Percentiles rank a stretch among this genome's conserved stretches.
phyloP scores from a whole-genome alignment of 1,140 invertebrate genomes.

The silkworm (Bombyx mori) region ASM3026992v2 NC_085116.1:11362001-11362500 shows the following conservation, averaged over 20 bases:
- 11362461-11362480: constrained; percentile 64
- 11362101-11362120: no score
- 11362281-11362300: neutral
- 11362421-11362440: constrained; percentile 64
- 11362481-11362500: constrained; percentile 44
- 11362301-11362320: constrained; percentile 7
- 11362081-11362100: no score
- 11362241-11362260: neutral
- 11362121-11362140: no score
- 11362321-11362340: constrained; percentile 12
- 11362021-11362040: no score
- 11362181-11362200: neutral
- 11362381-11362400: constrained; percentile 52
- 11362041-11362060: no score
- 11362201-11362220: neutral
- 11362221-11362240: neutral
- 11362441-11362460: constrained; percentile 59
- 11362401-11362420: constrained; percentile 53
- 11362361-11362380: constrained; percentile 58
- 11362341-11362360: constrained; percentile 40
- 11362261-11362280: neutral
- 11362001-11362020: no score
- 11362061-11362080: no score
- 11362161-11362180: neutral
- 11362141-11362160: no score